phyloP scores from a whole-genome alignment of 92 coral and sea anemone genomes.

The Palythoa heliodiscus region DNA sequence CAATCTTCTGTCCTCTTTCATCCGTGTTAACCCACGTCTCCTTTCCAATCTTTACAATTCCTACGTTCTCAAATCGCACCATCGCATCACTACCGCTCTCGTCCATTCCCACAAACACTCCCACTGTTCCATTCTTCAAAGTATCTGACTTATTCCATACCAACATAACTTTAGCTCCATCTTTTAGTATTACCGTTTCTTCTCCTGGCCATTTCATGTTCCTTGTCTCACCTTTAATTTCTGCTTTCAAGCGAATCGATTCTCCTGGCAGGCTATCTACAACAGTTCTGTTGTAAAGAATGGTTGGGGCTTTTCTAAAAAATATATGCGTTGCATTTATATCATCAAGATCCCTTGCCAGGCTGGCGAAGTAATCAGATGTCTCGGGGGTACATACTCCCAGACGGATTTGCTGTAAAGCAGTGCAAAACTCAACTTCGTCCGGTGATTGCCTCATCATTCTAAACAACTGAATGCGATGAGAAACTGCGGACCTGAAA shows the following conservation, averaged over 20 bases:
- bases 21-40: constrained; percentile 16
- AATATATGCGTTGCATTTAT: constrained; percentile 32
- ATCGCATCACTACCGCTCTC: neutral
- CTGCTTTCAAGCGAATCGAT: constrained; percentile 11
- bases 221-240: constrained; percentile 29
- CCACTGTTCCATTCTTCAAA: constrained; percentile 46
- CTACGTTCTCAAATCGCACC: constrained; percentile 6
- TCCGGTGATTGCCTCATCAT: constrained; percentile 26
- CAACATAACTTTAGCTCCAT: constrained; percentile 46
- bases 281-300: constrained; percentile 36
- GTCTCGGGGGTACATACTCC: constrained; percentile 21
- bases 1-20: neutral
- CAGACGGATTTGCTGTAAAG: constrained; percentile 23
- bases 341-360: constrained; percentile 39
- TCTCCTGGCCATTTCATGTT: constrained; percentile 54
- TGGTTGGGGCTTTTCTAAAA: constrained; percentile 43
- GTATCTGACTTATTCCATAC: constrained; percentile 51
- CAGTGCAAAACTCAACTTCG: constrained; percentile 6
- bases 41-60: constrained; percentile 5
- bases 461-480: constrained; percentile 15
- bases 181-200: constrained; percentile 37
- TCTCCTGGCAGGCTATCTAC: constrained; percentile 44
- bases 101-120: constrained; percentile 26
- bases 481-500: constrained; percentile 27
- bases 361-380: neutral